Evolutionary conservation across 53 echinoderm and acorn worm genomes (phyloP), one percentile per base, ranked within the genome.

Genomic region (Temnopleurus reevesii): DNA sequence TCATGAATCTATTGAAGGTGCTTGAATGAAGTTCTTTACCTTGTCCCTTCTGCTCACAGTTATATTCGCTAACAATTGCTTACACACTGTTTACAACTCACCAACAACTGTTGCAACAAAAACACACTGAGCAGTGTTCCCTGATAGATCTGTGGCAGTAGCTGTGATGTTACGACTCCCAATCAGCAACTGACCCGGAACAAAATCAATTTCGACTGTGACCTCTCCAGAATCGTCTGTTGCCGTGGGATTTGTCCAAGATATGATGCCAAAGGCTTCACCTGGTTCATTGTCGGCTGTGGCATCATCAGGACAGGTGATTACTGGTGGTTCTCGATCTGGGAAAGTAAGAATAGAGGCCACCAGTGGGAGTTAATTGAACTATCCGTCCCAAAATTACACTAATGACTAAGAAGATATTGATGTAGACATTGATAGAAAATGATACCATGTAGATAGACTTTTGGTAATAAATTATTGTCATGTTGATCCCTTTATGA

Each of bases 161-260:
- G 53, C 88, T 10, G 88, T 87, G 35, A 87, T 53, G 51, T 47
- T 53, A 3, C 65, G 65, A 43, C 31, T 53, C 19, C 88, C 88
- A 55, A 87, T 87, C 33, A 71, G 88, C 31, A 87, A 54, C 21
- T 47, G 53, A 47, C 88, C 88, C 3, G 46, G 71, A 31, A 47
- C 27, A 65, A 87, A 29, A 19, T 66, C 71, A 9, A 53, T 53
- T 87, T 66, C 88, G 47, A 87, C 88, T 0, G 54, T 66, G 13
- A 87, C 88, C 49, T 65, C 65, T 29, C 88, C 88, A 26, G 88
- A 87, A 30, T 87, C 51, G 28, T 87, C 88, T 4, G 71, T 66
- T 46, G 88, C 88, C 3, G 76, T 66, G 45, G 88, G 88, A 29
- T 28, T 34, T 9, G 51, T 64, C 88, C 88, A 87, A 17, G 76